Evolutionary conservation across 92 coral and sea anemone species (phyloP), one percentile per base, ranked within the genome.

Genomic region (Desmophyllum pertusum): DNA sequence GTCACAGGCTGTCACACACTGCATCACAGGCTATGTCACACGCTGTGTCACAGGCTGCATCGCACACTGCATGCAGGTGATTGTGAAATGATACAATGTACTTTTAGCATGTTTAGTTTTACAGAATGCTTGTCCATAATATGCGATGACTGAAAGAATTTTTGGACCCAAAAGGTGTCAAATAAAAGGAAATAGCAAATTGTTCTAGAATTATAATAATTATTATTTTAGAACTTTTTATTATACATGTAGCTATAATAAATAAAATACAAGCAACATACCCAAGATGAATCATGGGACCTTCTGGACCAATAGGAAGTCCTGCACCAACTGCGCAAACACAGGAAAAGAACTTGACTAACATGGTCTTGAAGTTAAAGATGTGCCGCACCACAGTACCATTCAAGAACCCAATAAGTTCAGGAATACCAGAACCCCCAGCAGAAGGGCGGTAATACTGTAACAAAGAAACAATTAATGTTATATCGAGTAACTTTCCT

Each of bases 261-360:
- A 33, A 46, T 1, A 27, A 29, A 10, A 3, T 36, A 57, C 6
- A 37, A 33, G 9, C 21, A 48, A 87, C 94, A 63, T 71, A 94
- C 98, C 98, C 98, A 53, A 96, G 85, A 78, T 96, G 98, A 73
- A 96, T 96, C 98, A 96, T 96, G 33, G 98, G 98, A 13, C 98
- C 98, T 59, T 96, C 98, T 41, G 98, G 98, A 3, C 98, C 98
- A 55, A 96, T 90, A 10, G 98, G 98, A 75, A 96, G 93, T 19
- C 98, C 98, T 0, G 98, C 91, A 10, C 98, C 98, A 73, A 96
- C 98, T 29, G 98, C 98, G 80, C 93, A 96, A 1, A 96, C 98
- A 87, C 98, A 96, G 6, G 98, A 96, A 81, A 96, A 96, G 87
- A 96, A 96, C 85, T 96, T 96, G 43, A 96, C 98, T 0, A 88